Conservation (phyloP, 2,888 invertebrate species). For the Stratiomys singularior region DNA sequence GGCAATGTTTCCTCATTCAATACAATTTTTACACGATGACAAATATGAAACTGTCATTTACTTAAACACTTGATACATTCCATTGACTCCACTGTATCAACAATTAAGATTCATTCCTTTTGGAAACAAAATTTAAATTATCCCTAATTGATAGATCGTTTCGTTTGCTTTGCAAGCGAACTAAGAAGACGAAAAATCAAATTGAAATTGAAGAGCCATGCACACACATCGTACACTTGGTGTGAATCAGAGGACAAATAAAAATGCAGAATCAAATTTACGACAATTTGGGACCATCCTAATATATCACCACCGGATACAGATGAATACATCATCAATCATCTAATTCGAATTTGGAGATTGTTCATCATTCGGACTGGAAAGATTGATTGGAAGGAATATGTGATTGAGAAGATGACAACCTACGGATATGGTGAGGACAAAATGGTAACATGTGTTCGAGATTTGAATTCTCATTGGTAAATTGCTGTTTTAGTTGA, state of each 20-base stretch:
- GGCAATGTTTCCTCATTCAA: too few species aligned
- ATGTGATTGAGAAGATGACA: conserved; percentile 4
- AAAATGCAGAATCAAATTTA: conserved; percentile 1
- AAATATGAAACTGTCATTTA: not conserved
- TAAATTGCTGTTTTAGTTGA: too few species aligned
- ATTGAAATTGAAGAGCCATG: conserved; percentile 8
- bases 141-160: conserved; percentile 26
- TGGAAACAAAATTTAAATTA: not conserved
- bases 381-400: conserved; percentile 21
- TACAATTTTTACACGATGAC: too few species aligned
- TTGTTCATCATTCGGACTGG: conserved; percentile 13
- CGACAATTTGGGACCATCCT: conserved; percentile 16
- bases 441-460: conserved; percentile 25
- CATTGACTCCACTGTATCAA: not conserved
- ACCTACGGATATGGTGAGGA: not conserved
- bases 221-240: conserved; percentile 4
- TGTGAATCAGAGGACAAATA: not conserved
- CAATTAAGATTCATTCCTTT: conserved; percentile 9
- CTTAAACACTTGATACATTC: not conserved
- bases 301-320: conserved; percentile 18
- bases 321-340: conserved; percentile 23
- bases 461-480: not conserved
- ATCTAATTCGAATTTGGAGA: conserved; percentile 24
- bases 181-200: too few species aligned
- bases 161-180: not conserved